Percentiles rank a stretch among this genome's conserved stretches.
Evolutionary conservation across 2,888 invertebrate genomes (phyloP).

Genomic region (Trissoscelio sp.): DNA sequence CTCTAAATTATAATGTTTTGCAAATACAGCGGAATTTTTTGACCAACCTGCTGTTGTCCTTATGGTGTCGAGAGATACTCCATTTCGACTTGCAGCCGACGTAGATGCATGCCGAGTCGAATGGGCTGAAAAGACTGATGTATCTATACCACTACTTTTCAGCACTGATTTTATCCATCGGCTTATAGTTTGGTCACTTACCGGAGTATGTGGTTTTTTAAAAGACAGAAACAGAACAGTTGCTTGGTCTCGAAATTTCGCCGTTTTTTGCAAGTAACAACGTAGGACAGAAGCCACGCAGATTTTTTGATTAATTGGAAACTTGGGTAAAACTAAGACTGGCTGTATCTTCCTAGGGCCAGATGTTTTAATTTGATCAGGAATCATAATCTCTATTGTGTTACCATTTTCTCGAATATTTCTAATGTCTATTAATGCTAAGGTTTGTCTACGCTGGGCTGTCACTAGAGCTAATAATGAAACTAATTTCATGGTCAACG

Average conservation of each 20-base stretch:
- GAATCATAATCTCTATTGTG: slow-evolving; percentile 53
- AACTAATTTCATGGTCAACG: slow-evolving; percentile 61
- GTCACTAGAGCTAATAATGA: slow-evolving; percentile 67
- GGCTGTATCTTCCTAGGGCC: slow-evolving; percentile 44
- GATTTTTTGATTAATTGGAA: slow-evolving; percentile 7
- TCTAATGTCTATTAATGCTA: slow-evolving; percentile 55
- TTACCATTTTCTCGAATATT: slow-evolving; percentile 43
- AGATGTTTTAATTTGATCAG: slow-evolving; percentile 52
- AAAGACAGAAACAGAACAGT: slow-evolving; percentile 11
- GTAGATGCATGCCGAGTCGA: slow-evolving; percentile 27
- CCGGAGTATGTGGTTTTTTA: neutral
- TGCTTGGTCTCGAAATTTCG: neutral
- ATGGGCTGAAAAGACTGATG: neutral
- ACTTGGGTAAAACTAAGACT: slow-evolving; percentile 10
- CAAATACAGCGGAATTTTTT: slow-evolving; percentile 17
- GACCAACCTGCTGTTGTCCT: slow-evolving; percentile 24
- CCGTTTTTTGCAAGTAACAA: slow-evolving; percentile 11
- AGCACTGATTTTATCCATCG: slow-evolving; percentile 26
- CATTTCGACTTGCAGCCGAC: slow-evolving; percentile 18
- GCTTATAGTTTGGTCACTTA: slow-evolving; percentile 10
- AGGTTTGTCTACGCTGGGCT: slow-evolving; percentile 66
- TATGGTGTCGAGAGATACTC: neutral
- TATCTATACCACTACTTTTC: slow-evolving; percentile 11
- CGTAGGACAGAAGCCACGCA: slow-evolving; percentile 1
- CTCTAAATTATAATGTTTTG: slow-evolving; percentile 23